Percentiles rank a stretch among this genome's conserved stretches.
These are phyloP conservation scores for Sycophila texana DNA, from an alignment of 2,888 invertebrate genomes.

Conservation along the genomic window DNA sequence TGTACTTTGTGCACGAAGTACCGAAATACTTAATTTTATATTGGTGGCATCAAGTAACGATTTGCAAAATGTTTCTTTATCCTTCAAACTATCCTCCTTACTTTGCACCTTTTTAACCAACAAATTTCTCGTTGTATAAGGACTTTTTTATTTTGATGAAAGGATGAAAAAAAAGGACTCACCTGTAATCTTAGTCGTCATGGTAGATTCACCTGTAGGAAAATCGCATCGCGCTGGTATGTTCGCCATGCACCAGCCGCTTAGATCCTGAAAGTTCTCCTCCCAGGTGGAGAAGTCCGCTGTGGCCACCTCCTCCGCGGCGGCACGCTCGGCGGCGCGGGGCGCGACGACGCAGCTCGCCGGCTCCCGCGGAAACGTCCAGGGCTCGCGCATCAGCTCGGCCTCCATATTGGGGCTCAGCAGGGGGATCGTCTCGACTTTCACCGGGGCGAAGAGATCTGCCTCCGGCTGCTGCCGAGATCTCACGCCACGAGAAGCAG, in stretches of 20 bases:
- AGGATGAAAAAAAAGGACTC: conserved; percentile 30
- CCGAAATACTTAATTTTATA: too few relatives aligned
- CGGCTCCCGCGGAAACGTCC: conserved; percentile 49
- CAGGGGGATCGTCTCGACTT: conserved; percentile 64
- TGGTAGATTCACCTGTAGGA: conserved; percentile 72
- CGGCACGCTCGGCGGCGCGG: not conserved
- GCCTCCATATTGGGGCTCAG: conserved; percentile 67
- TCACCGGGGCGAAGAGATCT: conserved; percentile 58
- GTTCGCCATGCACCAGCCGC: conserved; percentile 77
- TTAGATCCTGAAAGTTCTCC: conserved; percentile 85
- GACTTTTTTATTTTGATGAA: too few relatives aligned
- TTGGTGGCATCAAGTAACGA: too few relatives aligned
- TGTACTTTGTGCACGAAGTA: too few relatives aligned
- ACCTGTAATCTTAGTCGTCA: conserved; percentile 69
- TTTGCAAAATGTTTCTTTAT: too few relatives aligned
- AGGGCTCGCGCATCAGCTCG: conserved; percentile 62
- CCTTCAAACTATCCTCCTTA: too few relatives aligned
- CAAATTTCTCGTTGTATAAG: too few relatives aligned
- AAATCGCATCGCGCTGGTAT: conserved; percentile 68
- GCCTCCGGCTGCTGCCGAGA: conserved; percentile 63
- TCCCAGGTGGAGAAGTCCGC: conserved; percentile 66
- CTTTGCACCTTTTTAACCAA: too few relatives aligned
- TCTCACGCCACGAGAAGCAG: conserved; percentile 75
- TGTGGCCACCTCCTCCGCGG: conserved; percentile 20
- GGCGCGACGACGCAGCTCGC: conserved; percentile 7